A percentile compares a stretch with the other conserved stretches of the same genome.
Evolutionary conservation across 2,888 invertebrate species (phyloP).

Genomic region (Drosophila atroscutellata): DNA sequence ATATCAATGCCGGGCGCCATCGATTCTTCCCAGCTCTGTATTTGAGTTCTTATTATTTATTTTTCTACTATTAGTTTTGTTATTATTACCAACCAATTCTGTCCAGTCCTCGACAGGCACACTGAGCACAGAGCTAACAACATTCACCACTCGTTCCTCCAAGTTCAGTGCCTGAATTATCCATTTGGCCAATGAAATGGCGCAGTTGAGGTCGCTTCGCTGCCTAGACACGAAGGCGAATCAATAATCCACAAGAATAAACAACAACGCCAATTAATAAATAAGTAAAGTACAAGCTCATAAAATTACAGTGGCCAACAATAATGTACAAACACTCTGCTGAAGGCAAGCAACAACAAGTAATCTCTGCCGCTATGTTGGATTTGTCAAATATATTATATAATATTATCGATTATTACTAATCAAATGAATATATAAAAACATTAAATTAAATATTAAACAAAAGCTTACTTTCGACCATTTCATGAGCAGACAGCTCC

Average conservation of each 20-base stretch:
- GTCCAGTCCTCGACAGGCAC: slow-evolving; percentile 84
- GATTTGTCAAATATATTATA: background rate
- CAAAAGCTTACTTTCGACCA: background rate
- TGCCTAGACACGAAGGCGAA: slow-evolving; percentile 63
- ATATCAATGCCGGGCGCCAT: slow-evolving; percentile 84
- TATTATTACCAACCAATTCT: slow-evolving; percentile 75
- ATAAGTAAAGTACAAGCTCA: slow-evolving; percentile 16
- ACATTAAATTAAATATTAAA: background rate
- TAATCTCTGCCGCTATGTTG: background rate
- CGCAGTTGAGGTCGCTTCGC: slow-evolving; percentile 82
- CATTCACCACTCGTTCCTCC: slow-evolving; percentile 80
- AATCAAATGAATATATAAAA: background rate
- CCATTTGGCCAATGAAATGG: slow-evolving; percentile 76
- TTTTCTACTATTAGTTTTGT: background rate
- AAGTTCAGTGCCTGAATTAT: slow-evolving; percentile 81
- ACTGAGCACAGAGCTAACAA: slow-evolving; percentile 77
- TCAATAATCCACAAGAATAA: slow-evolving; percentile 25
- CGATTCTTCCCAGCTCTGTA: slow-evolving; percentile 84
- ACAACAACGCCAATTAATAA: slow-evolving; percentile 25
- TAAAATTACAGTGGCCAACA: slow-evolving; percentile 26
- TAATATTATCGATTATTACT: background rate
- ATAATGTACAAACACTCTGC: background rate
- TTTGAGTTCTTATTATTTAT: background rate
- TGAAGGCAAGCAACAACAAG: background rate
- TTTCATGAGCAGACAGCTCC: too few species aligned